phyloP scores from a whole-genome alignment of 92 coral and sea anemone genomes.

The Isaurus tuberculatus region DNA sequence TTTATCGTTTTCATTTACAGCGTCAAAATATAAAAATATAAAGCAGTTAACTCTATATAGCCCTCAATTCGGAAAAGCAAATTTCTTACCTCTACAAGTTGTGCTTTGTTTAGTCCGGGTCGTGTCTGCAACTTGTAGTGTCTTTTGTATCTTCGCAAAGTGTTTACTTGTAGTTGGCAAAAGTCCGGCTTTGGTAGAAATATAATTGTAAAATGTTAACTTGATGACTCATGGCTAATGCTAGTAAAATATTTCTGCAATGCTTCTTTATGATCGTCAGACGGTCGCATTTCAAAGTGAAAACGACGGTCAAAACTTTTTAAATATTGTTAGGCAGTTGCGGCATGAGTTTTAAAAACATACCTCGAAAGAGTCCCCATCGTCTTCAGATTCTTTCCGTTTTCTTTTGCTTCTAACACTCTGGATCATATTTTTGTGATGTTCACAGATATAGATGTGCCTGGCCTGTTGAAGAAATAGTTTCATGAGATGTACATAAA shows the following conservation, averaged over 20 bases:
- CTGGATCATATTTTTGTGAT: slow-evolving; percentile 98
- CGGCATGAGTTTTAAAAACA: slow-evolving; percentile 6
- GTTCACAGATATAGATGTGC: slow-evolving; percentile 95
- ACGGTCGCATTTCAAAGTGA: background rate
- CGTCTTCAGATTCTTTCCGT: slow-evolving; percentile 98
- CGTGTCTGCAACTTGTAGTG: slow-evolving; percentile 97
- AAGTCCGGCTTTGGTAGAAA: slow-evolving; percentile 84
- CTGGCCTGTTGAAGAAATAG: slow-evolving; percentile 77
- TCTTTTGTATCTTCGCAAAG: slow-evolving; percentile 92
- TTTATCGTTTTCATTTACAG: background rate
- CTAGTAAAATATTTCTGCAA: background rate
- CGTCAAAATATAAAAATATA: background rate
- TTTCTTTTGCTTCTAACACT: slow-evolving; percentile 98
- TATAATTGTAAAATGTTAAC: background rate
- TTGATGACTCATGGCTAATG: background rate
- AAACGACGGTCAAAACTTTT: background rate
- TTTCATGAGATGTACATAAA: background rate
- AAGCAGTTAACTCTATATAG: background rate
- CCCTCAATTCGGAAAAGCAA: background rate
- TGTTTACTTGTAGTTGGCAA: slow-evolving; percentile 94
- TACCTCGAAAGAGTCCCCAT: slow-evolving; percentile 89
- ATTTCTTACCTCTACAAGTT: slow-evolving; percentile 92
- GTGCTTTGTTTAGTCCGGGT: slow-evolving; percentile 97
- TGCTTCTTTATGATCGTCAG: background rate
- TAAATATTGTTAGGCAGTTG: background rate